These are phyloP conservation scores for Ammodytes marinus DNA, from an alignment of 2,113 vertebrate genomes.

Conservation along the genomic window DNA sequence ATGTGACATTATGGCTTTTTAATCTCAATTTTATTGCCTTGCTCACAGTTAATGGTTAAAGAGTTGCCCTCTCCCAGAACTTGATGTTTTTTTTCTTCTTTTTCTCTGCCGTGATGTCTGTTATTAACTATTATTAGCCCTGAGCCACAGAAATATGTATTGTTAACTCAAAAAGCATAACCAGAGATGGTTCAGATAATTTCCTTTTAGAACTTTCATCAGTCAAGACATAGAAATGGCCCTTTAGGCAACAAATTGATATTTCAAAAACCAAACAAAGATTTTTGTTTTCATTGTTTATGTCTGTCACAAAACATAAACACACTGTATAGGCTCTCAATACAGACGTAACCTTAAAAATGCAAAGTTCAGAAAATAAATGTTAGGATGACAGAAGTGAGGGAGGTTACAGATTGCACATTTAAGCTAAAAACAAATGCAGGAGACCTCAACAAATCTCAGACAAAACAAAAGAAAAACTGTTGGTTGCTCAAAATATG, in stretches of 20 bases:
- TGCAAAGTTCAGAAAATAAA: background rate
- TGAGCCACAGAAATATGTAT: background rate
- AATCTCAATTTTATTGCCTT: constrained; percentile 6
- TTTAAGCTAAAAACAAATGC: constrained; percentile 25
- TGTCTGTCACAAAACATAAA: background rate
- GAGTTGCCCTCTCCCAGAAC: background rate
- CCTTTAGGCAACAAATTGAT: background rate
- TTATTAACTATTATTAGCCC: background rate
- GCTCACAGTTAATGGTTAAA: constrained; percentile 10
- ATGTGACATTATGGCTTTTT: background rate
- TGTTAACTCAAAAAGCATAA: background rate
- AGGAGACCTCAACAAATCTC: constrained; percentile 53
- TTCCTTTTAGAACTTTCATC: background rate
- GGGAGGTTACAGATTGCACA: constrained; percentile 17
- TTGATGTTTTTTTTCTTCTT: background rate
- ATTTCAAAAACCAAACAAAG: background rate
- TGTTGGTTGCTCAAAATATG: constrained; percentile 27
- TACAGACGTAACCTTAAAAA: constrained; percentile 26
- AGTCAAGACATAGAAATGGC: background rate
- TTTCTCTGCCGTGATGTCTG: background rate
- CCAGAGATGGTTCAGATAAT: background rate
- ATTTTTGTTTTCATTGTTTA: background rate
- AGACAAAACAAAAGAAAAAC: constrained; percentile 8
- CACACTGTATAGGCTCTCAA: constrained; percentile 17
- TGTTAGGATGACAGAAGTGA: constrained; percentile 20